These are phyloP conservation scores for Megalops atlanticus DNA, from an alignment of 2,113 vertebrate genomes.

Conservation along the genomic window DNA sequence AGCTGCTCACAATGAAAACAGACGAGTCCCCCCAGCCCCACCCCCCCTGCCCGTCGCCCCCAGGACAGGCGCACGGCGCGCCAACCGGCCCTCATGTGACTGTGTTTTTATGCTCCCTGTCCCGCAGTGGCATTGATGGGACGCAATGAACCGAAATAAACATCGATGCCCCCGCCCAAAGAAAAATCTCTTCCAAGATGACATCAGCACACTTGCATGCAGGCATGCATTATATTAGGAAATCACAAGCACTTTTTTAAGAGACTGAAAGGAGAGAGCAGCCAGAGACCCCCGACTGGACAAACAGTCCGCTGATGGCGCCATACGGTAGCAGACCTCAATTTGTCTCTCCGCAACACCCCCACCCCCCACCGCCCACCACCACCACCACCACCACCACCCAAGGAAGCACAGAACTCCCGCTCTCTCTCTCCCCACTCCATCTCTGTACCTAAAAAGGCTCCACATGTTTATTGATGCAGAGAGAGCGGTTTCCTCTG, in stretches of 20 bases:
- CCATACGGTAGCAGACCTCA: not conserved
- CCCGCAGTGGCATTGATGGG: not conserved
- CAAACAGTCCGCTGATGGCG: not conserved
- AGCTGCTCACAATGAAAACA: slow-evolving; percentile 17
- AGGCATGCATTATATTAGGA: not conserved
- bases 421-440: not conserved
- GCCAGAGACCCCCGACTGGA: not conserved
- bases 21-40: slow-evolving; percentile 14
- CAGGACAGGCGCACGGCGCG: not conserved
- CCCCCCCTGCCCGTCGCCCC: not conserved
- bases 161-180: not conserved
- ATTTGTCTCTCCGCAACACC: not conserved
- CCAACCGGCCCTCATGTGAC: slow-evolving; percentile 8
- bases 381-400: not conserved
- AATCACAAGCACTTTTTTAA: not conserved
- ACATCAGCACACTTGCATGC: not conserved
- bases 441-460: not conserved
- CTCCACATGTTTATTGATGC: slow-evolving; percentile 15
- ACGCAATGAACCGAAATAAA: not conserved
- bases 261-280: not conserved
- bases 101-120: slow-evolving; percentile 12
- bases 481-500: not conserved
- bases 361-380: not conserved
- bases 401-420: not conserved
- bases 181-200: not conserved